These are phyloP conservation scores for Caenorhabditis afra DNA, from an alignment of 2,888 invertebrate species.

Conservation along the genomic window DNA sequence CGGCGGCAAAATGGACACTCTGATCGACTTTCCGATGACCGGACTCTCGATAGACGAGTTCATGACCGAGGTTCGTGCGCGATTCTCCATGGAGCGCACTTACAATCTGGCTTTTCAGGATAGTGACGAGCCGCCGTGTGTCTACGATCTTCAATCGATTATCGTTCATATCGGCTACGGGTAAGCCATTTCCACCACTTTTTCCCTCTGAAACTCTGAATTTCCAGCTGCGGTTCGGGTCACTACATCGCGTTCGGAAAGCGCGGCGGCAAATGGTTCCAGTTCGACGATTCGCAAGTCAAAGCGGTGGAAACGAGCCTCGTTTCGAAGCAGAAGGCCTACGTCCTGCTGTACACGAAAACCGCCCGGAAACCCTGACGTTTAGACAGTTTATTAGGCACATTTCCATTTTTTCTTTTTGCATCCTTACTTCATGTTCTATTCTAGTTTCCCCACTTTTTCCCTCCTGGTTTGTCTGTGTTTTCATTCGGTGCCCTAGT, in stretches of 20 bases:
- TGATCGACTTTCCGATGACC: slow-evolving; percentile 87
- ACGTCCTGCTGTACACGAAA: slow-evolving; percentile 88
- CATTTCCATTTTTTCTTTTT: slow-evolving; percentile 1
- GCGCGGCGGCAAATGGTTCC: slow-evolving; percentile 88
- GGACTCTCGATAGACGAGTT: slow-evolving; percentile 88
- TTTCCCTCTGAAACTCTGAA: slow-evolving; percentile 5
- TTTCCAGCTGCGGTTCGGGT: slow-evolving; percentile 87
- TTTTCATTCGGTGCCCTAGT: no score
- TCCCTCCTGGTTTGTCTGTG: not conserved
- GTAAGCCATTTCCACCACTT: slow-evolving; percentile 82
- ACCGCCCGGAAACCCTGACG: slow-evolving; percentile 16
- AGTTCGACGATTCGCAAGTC: slow-evolving; percentile 91
- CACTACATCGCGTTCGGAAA: slow-evolving; percentile 91
- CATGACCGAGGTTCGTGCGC: slow-evolving; percentile 85
- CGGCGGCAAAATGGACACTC: slow-evolving; percentile 88
- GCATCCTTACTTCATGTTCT: slow-evolving; percentile 23
- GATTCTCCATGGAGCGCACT: no score
- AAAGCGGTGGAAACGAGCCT: slow-evolving; percentile 85
- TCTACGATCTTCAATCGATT: slow-evolving; percentile 86
- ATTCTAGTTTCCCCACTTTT: not conserved
- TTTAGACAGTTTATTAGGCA: not conserved
- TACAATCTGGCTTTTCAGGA: slow-evolving; percentile 18
- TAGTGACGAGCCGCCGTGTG: slow-evolving; percentile 40
- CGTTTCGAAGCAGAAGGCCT: slow-evolving; percentile 88
- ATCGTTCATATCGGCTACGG: slow-evolving; percentile 90